phyloP scores from a whole-genome alignment of 2,888 invertebrate species.

The Aethes cnicana region DNA sequence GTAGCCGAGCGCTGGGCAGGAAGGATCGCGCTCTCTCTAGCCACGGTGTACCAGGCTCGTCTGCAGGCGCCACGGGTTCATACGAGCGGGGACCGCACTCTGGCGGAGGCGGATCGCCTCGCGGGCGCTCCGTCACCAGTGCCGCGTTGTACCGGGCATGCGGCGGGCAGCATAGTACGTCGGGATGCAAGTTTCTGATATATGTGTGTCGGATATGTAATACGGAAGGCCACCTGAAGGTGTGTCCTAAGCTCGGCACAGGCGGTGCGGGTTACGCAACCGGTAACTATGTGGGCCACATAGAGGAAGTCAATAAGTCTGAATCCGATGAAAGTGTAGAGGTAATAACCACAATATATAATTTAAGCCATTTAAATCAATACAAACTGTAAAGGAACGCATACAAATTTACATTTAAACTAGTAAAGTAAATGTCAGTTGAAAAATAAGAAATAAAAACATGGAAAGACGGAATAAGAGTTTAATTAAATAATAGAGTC shows the following conservation, averaged over 20 bases:
- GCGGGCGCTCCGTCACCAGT: too few species aligned
- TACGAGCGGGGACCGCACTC: too few species aligned
- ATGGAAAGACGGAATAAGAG: too few species aligned
- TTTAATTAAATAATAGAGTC: too few species aligned
- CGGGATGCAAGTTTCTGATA: not conserved
- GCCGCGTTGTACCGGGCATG: not conserved
- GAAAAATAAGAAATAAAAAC: too few species aligned
- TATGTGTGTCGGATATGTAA: not conserved
- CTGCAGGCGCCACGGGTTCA: too few species aligned
- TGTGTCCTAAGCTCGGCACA: not conserved
- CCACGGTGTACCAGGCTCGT: not conserved
- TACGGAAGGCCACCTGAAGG: not conserved
- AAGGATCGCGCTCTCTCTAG: not conserved
- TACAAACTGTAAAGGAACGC: not conserved
- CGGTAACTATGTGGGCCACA: not conserved
- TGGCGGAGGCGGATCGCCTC: not conserved
- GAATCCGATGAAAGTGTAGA: not conserved
- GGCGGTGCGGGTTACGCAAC: not conserved
- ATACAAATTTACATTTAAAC: too few species aligned
- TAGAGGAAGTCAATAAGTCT: not conserved
- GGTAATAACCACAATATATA: too few species aligned
- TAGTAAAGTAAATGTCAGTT: too few species aligned
- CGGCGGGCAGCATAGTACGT: not conserved
- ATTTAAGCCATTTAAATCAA: not conserved
- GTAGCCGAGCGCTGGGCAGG: not conserved